Evolutionary conservation across 30 jellyfish, hydroid and myxozoan genomes (phyloP), one percentile per base, ranked within the genome.

Genomic region (Cassiopea andromeda): DNA sequence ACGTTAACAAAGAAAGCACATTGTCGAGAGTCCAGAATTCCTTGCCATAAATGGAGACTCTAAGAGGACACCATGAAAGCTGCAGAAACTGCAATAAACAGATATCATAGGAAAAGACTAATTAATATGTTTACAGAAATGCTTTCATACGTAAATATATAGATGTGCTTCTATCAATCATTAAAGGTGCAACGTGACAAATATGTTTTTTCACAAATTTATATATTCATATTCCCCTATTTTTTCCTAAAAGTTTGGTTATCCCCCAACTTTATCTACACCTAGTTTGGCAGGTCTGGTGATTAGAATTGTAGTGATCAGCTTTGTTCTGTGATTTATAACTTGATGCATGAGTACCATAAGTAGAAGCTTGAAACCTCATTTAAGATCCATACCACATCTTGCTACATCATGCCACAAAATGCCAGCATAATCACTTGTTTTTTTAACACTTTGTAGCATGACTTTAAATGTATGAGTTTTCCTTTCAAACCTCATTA

Each of bases 31-130:
- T 85, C 90, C 16, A 48, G 10, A 15, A 19, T 47, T 15, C 93
- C 93, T 54, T 85, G 93, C 59, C 60, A 85, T 60, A 1, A 38
- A 45, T 73, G 83, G 81, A n/a, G 1, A 76, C 94, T 87, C 44
- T 0, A 0, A 64, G 84, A 1, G n/a, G 72, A 83, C 48, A 48
- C 66, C 50, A 43, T 83, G 84, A 47, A 66, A 46, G 66, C n/a
- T 43, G 88, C 91, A 19, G 66, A 83, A 83, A 83, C 69, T 44
- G 91, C 91, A 50, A 83, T 85, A n/a, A 0, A 2, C 38, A 64
- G 0, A 15, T 83, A 83, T 54, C 64, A 3, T 54, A 54, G 7
- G 64, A 54, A 6, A 3, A 27, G 0, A 54, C 12, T 54, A 54
- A 54, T 54, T 54, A 54, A 54, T 10, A 3, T 54, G 7, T 54